Conservation (phyloP, 1,140 invertebrate species). For the Drosophila nebulosa region DNA sequence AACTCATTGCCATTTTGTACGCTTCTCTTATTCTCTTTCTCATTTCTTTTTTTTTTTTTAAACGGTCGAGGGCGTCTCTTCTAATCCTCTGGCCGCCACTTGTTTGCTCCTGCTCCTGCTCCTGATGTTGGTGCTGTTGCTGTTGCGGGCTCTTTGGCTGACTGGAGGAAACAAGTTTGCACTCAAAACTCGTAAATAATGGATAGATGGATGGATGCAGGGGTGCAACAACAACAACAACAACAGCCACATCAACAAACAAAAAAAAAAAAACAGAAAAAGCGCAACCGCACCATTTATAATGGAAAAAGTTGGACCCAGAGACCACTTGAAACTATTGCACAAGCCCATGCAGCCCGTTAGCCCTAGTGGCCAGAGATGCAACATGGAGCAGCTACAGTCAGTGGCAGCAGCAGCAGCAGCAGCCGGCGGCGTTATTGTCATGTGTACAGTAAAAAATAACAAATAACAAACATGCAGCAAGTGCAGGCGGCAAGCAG, state of each 20-base stretch:
- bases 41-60: slow-evolving; percentile 12
- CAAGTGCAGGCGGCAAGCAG: background rate
- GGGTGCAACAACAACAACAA: background rate
- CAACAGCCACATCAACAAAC: background rate
- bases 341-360: slow-evolving; percentile 45
- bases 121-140: background rate
- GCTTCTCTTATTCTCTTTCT: background rate
- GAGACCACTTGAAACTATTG: slow-evolving; percentile 72
- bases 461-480: slow-evolving; percentile 71
- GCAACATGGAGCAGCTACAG: slow-evolving; percentile 15
- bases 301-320: slow-evolving; percentile 71
- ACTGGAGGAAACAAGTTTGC: slow-evolving; percentile 62
- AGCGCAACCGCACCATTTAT: slow-evolving; percentile 78
- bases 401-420: slow-evolving; percentile 5
- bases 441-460: slow-evolving; percentile 77
- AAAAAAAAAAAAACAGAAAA: slow-evolving; percentile 31
- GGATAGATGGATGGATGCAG: slow-evolving; percentile 39
- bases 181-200: slow-evolving; percentile 79
- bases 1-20: slow-evolving; percentile 16
- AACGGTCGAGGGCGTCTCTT: slow-evolving; percentile 60
- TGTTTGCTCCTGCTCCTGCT: slow-evolving; percentile 55
- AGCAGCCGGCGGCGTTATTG: slow-evolving; percentile 64
- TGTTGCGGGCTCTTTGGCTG: slow-evolving; percentile 21
- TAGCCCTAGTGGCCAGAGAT: slow-evolving; percentile 5
- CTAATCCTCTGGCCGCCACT: slow-evolving; percentile 74